Percentiles rank a stretch among this genome's conserved stretches.
phyloP scores from a whole-genome alignment of 2,888 invertebrate genomes.

The Oegoconia quadripuncta region DNA sequence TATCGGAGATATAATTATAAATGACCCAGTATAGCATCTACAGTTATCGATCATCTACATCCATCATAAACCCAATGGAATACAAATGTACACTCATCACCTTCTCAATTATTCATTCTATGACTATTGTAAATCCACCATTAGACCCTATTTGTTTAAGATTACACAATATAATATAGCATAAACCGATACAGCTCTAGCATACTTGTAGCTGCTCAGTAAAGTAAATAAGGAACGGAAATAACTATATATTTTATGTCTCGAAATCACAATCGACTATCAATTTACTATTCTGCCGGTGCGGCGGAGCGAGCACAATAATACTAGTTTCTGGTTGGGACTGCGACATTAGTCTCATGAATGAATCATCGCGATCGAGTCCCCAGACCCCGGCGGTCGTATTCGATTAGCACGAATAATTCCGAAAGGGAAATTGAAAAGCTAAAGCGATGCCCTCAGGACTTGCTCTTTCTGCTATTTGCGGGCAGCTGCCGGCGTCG shows the following conservation, averaged over 20 bases:
- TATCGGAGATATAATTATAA: too few species aligned
- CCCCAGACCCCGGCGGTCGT: slow-evolving; percentile 63
- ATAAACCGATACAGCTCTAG: too few species aligned
- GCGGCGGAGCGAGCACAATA: slow-evolving; percentile 42
- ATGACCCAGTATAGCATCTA: too few species aligned
- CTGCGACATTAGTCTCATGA: slow-evolving; percentile 72
- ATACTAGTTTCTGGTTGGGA: slow-evolving; percentile 58
- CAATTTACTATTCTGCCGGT: slow-evolving; percentile 10
- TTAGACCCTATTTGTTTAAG: too few species aligned
- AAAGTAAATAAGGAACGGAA: background rate
- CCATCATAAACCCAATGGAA: too few species aligned
- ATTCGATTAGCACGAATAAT: slow-evolving; percentile 78
- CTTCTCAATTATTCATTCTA: too few species aligned
- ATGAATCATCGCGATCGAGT: slow-evolving; percentile 71
- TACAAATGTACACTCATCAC: too few species aligned
- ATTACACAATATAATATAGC: too few species aligned
- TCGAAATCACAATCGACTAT: slow-evolving; percentile 13
- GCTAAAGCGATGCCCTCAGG: slow-evolving; percentile 76
- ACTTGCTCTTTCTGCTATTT: slow-evolving; percentile 77
- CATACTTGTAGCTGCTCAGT: too few species aligned
- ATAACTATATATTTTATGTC: background rate
- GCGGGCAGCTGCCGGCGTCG: slow-evolving; percentile 52
- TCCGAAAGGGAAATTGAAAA: slow-evolving; percentile 79
- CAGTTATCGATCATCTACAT: too few species aligned
- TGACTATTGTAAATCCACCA: too few species aligned